Conservation (phyloP, 2,888 invertebrate species). For the Pristionchus mayeri region DNA sequence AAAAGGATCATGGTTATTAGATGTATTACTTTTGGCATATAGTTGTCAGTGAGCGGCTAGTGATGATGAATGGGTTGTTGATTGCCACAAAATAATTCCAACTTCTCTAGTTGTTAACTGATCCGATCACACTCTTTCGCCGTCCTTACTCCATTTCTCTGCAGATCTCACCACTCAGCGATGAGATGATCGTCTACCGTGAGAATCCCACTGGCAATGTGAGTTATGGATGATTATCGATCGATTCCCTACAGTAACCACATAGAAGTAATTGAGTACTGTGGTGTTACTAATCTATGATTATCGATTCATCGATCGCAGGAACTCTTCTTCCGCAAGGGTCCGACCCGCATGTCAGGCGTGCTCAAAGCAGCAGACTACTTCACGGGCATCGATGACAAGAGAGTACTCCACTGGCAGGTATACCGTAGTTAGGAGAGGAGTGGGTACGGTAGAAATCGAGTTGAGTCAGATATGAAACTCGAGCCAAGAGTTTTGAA, state of each 20-base stretch:
- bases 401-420: conserved; percentile 28
- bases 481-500: neutral
- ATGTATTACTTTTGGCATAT: neutral
- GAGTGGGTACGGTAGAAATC: neutral
- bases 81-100: too few species aligned
- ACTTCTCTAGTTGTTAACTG: too few species aligned
- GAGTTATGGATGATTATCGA: neutral
- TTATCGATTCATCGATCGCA: neutral
- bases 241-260: neutral
- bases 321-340: conserved; percentile 29
- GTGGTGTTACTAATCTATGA: neutral
- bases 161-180: neutral
- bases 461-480: neutral
- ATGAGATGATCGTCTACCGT: neutral
- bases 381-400: neutral
- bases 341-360: neutral
- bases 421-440: neutral
- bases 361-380: neutral
- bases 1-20: neutral
- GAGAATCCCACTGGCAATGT: neutral
- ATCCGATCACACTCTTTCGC: too few species aligned
- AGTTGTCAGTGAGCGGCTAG: neutral
- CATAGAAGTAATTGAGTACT: neutral
- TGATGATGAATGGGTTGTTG: neutral
- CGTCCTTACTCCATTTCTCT: neutral